Percentiles rank a stretch among this genome's conserved stretches.
Conservation (phyloP, 2,888 invertebrate species). For the Branchipolynoe longqiensis region DNA sequence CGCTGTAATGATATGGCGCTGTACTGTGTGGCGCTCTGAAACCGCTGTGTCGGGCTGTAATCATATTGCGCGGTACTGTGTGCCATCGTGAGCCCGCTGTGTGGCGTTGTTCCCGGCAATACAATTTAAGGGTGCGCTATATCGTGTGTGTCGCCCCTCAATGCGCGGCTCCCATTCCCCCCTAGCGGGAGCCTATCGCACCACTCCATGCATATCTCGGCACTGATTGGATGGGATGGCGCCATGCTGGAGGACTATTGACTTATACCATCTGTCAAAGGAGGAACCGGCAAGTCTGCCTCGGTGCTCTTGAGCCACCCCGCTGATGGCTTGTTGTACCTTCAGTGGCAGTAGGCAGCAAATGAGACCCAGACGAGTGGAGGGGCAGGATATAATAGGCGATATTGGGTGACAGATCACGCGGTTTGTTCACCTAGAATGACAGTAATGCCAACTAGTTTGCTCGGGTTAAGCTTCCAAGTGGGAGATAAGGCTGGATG, state of each 20-base stretch:
- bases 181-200: neutral
- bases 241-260: neutral
- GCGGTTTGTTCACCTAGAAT: neutral
- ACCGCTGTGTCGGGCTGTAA: too few species aligned
- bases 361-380: constrained; percentile 26
- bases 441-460: constrained; percentile 23
- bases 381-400: neutral
- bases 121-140: neutral
- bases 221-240: constrained; percentile 12
- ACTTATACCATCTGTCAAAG: constrained; percentile 40
- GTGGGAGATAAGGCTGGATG: neutral
- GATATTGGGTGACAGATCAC: neutral
- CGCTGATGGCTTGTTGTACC: neutral
- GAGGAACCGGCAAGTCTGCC: constrained; percentile 14
- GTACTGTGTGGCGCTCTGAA: too few species aligned
- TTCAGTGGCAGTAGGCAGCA: neutral
- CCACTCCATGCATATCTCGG: neutral
- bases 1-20: too few species aligned
- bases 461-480: constrained; percentile 6
- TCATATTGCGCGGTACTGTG: too few species aligned
- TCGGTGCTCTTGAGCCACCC: neutral
- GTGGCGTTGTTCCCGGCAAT: neutral
- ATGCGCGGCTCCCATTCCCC: neutral
- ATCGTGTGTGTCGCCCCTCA: neutral
- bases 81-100: too few species aligned